Base-by-base conservation (phyloP, 2,888 invertebrate genomes). In the Drosophila atripex region DNA sequence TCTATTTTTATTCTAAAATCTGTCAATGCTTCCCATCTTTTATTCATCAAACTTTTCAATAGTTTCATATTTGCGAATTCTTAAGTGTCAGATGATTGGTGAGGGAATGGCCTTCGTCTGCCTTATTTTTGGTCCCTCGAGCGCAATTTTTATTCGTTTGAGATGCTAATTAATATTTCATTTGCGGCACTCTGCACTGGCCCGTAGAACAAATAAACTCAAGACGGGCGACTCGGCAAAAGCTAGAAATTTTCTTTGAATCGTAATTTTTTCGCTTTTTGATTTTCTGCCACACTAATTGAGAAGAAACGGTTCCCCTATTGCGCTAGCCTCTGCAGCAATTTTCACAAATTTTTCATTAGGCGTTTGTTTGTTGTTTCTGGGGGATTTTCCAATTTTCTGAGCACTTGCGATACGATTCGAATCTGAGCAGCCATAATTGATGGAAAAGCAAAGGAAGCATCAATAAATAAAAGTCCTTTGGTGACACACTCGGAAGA, bases 171-270 rank as follows among this genome's bases (percentile, higher is more conserved):
- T 70, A 71, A 70, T 71, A 70, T 60, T 59, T 70, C 87, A 76
- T 60, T 72, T 63, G 73, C 72, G 59, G 73, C 64, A 52, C 50
- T 66, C 45, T 64, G 45, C 55, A 39, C 47, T 52, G 59, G 71
- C 47, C 54, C 47, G 28, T 25, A 54, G 54, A 66, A 65, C 73
- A 82, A 78, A 83, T 74, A 82, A 76, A 76, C 71, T 49, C 38
- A 18, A 39, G 32, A 45, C 3, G 53, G 25, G 12, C 3, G 43
- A 16, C 16, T 23, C 28, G 47, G 46, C 32, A 28, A 47, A 28
- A 57, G 64, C 50, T n/a, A 52, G 35, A 64, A 52, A 64, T 46
- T 64, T 63, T 64, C n/a, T 73, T 82, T 69, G 71, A 70, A 25
- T 12, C n/a, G 23, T 35, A 21, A 35, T 12, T 43, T 30, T 51